Evolutionary conservation across 2,113 vertebrate species (phyloP).

Genomic region (Ariopsis seemanni): DNA sequence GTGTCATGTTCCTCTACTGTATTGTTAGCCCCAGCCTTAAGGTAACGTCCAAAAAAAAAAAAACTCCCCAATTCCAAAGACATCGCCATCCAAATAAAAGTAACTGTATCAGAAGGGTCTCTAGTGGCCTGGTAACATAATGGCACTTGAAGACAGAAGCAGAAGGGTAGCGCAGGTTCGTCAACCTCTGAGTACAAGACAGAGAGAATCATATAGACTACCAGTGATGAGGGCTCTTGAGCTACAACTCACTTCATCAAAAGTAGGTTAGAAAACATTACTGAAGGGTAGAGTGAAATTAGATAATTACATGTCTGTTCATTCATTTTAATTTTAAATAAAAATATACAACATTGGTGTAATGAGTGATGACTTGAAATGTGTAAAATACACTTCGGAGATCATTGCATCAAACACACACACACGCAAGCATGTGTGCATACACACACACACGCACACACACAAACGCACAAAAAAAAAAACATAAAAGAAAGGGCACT

Average conservation of each 20-base stretch:
- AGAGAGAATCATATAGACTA: constrained; percentile 22
- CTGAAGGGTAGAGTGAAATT: constrained; percentile 67
- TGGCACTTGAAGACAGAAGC: constrained; percentile 7
- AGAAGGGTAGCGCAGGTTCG: background rate
- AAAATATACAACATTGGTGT: constrained; percentile 17
- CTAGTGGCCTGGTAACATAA: constrained; percentile 32
- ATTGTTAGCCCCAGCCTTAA: constrained; percentile 16
- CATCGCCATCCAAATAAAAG: constrained; percentile 28
- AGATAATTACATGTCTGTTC: constrained; percentile 71
- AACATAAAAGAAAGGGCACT: constrained; percentile 48
- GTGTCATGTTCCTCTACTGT: constrained; percentile 24
- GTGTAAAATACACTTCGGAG: constrained; percentile 3
- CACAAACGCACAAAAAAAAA: constrained; percentile 30
- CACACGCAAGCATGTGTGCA: constrained; percentile 32
- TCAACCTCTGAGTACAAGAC: constrained; percentile 2
- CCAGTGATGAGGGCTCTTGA: constrained; percentile 28
- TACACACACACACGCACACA: constrained; percentile 36
- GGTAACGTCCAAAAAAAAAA: constrained; percentile 1
- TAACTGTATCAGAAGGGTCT: constrained; percentile 32
- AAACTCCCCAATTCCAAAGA: background rate
- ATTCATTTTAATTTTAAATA: constrained; percentile 61
- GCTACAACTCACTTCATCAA: constrained; percentile 51
- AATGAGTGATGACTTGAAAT: constrained; percentile 31
- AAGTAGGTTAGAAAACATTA: constrained; percentile 60
- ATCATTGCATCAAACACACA: constrained; percentile 36